Evolutionary conservation across 2,797 vertebrate species (phyloP).

Genomic region (Selene dorsalis): DNA sequence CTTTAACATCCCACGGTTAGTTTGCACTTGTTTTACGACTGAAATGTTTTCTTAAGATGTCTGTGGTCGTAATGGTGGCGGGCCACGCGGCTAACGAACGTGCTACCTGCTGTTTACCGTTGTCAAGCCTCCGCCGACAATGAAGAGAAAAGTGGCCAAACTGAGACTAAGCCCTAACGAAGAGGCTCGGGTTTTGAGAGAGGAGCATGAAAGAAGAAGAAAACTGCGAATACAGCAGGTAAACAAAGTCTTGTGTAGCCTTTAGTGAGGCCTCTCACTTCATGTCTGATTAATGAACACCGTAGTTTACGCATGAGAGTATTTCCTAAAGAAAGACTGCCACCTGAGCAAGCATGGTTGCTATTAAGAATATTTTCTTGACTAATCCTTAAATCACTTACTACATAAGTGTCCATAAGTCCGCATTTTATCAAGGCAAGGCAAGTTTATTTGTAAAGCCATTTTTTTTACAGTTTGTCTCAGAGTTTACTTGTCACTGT

Average conservation of each 20-base stretch:
- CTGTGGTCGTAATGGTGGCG: rapidly evolving
- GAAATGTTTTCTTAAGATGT: neutral
- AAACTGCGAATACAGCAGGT: slow-evolving; percentile 94
- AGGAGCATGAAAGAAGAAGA: slow-evolving; percentile 91
- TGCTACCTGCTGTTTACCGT: neutral
- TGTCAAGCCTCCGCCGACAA: slow-evolving; percentile 59
- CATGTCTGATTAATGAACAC: neutral
- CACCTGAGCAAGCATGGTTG: neutral
- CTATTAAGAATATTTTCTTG: neutral
- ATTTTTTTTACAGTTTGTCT: neutral
- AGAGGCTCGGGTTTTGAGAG: slow-evolving; percentile 89
- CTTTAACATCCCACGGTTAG: rapidly evolving
- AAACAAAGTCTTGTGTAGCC: slow-evolving; percentile 49
- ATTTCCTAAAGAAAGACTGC: neutral
- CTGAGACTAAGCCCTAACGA: slow-evolving; percentile 93
- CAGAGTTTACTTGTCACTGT: neutral
- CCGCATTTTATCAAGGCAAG: too few relatives aligned
- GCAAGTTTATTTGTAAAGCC: too few relatives aligned
- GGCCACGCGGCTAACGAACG: slow-evolving; percentile 27
- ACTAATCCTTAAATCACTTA: neutral
- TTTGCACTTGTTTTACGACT: rapidly evolving
- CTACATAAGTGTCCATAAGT: too few relatives aligned
- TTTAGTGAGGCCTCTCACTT: neutral
- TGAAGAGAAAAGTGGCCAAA: slow-evolving; percentile 87
- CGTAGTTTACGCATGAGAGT: neutral